Conservation (phyloP, 1,140 invertebrate genomes). For the Rhyacophila brunnea region DNA sequence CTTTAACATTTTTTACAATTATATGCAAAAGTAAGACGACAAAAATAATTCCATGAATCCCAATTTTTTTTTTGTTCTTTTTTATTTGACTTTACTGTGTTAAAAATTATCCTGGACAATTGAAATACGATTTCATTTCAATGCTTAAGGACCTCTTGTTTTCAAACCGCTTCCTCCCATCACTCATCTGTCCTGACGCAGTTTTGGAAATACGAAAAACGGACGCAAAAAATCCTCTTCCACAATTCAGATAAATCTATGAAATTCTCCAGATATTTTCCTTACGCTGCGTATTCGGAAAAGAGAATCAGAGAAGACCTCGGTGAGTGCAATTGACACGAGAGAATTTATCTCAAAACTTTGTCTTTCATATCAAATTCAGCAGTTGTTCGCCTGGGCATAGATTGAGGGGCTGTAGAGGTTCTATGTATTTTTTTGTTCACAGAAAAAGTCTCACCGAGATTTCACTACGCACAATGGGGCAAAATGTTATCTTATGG, state of each 20-base stretch:
- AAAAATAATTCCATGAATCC: too few species aligned
- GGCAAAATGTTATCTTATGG: too few species aligned
- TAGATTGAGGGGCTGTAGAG: slow-evolving; percentile 7
- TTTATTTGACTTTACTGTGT: too few species aligned
- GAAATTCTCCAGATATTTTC: not conserved
- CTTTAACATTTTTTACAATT: too few species aligned
- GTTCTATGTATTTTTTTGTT: slow-evolving; percentile 1
- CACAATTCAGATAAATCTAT: not conserved
- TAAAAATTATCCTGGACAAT: too few species aligned
- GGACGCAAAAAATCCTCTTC: not conserved
- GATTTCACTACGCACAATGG: too few species aligned
- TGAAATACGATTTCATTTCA: too few species aligned
- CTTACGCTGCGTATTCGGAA: not conserved
- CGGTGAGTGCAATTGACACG: slow-evolving; percentile 32
- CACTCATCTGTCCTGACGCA: not conserved
- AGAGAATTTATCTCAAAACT: slow-evolving; percentile 35
- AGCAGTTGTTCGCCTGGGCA: slow-evolving; percentile 18
- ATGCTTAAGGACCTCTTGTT: not conserved
- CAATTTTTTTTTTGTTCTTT: too few species aligned
- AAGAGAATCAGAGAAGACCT: not conserved
- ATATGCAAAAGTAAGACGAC: too few species aligned
- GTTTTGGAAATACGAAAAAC: not conserved
- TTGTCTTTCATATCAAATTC: slow-evolving; percentile 37
- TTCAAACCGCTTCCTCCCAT: not conserved
- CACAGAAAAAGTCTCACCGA: too few species aligned